Base-by-base conservation (phyloP, 2,113 vertebrate genomes). In the Promerops cafer region DNA sequence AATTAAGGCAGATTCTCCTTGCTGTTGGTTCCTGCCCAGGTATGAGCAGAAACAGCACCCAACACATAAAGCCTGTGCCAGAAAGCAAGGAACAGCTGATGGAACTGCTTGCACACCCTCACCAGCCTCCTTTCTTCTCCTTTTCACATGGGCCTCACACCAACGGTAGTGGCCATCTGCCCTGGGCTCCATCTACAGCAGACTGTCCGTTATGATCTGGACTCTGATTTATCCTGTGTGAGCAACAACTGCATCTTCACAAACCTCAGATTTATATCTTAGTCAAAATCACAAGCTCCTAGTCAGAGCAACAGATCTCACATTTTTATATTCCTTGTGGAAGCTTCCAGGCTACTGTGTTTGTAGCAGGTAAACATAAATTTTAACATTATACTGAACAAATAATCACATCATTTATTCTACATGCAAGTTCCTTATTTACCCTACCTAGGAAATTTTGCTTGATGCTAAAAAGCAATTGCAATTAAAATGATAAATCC, bases 281-380 rank as follows among this genome's bases (percentile, higher is more conserved):
- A 24, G n/a, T 30, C 37, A 70, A 78, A 79, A 89, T 16, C 23
- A 57, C 42, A 28, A 53, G 22, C 22, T 53, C 37, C 42, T 35
- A 27, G 16, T 35, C n/a, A 52, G 6, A 75, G 37, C 30, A 66
- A 30, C 0, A 0, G 9, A 16, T 39, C 11, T 31, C 6, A 40
- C 37, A 12, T 7, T 87, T 71, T 76, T 31, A 7, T 27, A n/a
- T 28, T 66, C 13, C 57, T 60, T 7, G 11, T 18, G 16, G 6
- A 90, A 78, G 7, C 13, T 57, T 65, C 56, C 42, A 47, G 31
- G 37, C 60, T 52, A 27, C n/a, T 60, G 19, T 31, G 20, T 21
- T 28, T 65, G 17, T 31, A 88, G 66, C 45, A 77, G 40, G 37
- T 27, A 77, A 78, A 28, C 19, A 19, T 56, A 6, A 81, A 69